A percentile compares a stretch with the other conserved stretches of the same genome.
Evolutionary conservation across 2,888 invertebrate species (phyloP).

Genomic region (Tachina grossa): DNA sequence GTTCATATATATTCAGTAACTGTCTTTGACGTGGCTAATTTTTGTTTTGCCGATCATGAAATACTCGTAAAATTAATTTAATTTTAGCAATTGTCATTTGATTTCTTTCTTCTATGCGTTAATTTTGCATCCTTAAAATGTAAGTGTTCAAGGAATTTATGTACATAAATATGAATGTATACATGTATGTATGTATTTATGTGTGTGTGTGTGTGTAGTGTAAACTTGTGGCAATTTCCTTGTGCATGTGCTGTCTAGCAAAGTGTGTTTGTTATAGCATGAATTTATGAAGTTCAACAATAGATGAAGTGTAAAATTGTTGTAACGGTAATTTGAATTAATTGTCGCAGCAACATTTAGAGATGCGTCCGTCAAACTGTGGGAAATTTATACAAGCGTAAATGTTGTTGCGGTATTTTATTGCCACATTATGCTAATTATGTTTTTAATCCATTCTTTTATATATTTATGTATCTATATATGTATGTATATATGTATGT

Average conservation of each 20-base stretch:
- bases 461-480: neutral
- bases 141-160: slow-evolving; percentile 25
- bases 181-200: neutral
- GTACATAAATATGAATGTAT: neutral
- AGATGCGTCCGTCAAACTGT: slow-evolving; percentile 37
- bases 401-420: slow-evolving; percentile 15
- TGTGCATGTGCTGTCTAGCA: slow-evolving; percentile 42
- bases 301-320: slow-evolving; percentile 57
- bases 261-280: slow-evolving; percentile 34
- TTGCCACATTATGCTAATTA: slow-evolving; percentile 29
- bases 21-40: slow-evolving; percentile 82
- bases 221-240: neutral
- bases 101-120: slow-evolving; percentile 52
- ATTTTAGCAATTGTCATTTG: slow-evolving; percentile 79
- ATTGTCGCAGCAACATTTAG: slow-evolving; percentile 50
- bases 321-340: slow-evolving; percentile 65
- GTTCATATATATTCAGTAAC: slow-evolving; percentile 53
- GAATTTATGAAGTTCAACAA: slow-evolving; percentile 47
- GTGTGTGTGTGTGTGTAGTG: slow-evolving; percentile 1
- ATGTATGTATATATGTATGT: too few species aligned
- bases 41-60: slow-evolving; percentile 78
- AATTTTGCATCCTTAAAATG: slow-evolving; percentile 23
- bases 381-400: slow-evolving; percentile 32
- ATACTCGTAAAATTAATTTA: slow-evolving; percentile 80
- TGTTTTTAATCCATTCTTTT: neutral